These are phyloP conservation scores for Redunca redunca DNA, from an alignment of 2,113 vertebrate genomes.

Conservation along the genomic window DNA sequence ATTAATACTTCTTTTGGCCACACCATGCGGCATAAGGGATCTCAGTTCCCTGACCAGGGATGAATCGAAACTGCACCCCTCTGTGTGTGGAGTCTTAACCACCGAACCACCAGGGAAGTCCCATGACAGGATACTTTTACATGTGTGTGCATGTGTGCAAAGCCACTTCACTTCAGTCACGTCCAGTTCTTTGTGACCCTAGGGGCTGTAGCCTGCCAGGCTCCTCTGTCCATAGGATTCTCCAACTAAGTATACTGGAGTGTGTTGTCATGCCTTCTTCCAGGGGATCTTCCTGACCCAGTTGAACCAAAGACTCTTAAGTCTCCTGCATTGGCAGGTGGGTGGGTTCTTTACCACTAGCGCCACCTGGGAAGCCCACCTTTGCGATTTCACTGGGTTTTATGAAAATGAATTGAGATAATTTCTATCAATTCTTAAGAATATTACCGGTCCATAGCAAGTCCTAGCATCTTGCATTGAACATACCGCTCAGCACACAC, in stretches of 20 bases:
- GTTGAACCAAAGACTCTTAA: background rate
- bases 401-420: background rate
- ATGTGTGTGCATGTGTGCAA: background rate
- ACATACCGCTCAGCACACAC: background rate
- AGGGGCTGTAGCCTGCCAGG: background rate
- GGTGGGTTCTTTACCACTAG: background rate
- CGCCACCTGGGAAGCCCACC: background rate
- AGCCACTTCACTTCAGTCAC: background rate
- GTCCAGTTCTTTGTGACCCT: background rate
- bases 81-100: background rate
- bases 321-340: background rate
- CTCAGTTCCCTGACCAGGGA: background rate
- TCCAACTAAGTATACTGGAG: background rate
- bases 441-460: background rate
- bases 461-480: background rate
- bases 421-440: background rate
- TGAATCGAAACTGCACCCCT: background rate
- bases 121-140: background rate
- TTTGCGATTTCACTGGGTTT: background rate
- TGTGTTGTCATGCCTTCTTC: background rate
- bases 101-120: background rate
- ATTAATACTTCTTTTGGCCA: background rate
- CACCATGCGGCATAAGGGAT: background rate
- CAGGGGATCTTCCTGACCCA: background rate
- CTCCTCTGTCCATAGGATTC: background rate